Base-by-base conservation (phyloP, 2,888 invertebrate species). In the Pardosa pseudoannulata region DNA sequence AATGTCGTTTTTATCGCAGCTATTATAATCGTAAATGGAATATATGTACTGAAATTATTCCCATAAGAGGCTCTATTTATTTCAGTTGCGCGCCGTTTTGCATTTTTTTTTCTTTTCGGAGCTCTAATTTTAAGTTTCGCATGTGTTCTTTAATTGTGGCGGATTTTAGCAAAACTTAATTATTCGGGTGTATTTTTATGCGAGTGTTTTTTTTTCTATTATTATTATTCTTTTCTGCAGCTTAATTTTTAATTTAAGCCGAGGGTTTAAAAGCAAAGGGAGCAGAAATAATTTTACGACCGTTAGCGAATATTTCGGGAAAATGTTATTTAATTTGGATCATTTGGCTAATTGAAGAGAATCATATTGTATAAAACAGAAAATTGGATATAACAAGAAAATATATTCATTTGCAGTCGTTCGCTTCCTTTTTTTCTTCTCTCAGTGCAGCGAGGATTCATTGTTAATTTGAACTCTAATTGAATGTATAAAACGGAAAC, bases 1-100 rank as follows among this genome's bases (percentile, higher is more conserved):
- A 85, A 79, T 85, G 83, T 65, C 19, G 72, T 78, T 85, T 85
- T 85, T 85, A 85, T 85, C 72, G 78, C 68, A 2, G 41, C 13
- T 29, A 39, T 78, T 78, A 85, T 79, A 73, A 56, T 67, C 68
- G 62, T 73, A 85, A 85, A 78, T 83, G 50, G 82, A 71, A 46
- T 78, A 41, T 39, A 31, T 70, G 39, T 70, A 39, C 16, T 32
- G n/a, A 75, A 70, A 36, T n/a, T 74, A 41, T n/a, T 9, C 31
- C 68, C 28, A 9, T 32, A 67, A 67, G 67, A 36, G 36, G 67
- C 27, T 78, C 68, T 56, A 56, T 68, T 36, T 70, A n/a, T 46
- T 67, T 67, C 19, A 62, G 41, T 5, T 31, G 23, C 23, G 31
- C 11, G 16, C 64, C 13, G 19, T 23, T 70, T 39, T 19, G 46